Evolutionary conservation across 2,888 invertebrate species (phyloP).

Genomic region (Nomada ruficornis): DNA sequence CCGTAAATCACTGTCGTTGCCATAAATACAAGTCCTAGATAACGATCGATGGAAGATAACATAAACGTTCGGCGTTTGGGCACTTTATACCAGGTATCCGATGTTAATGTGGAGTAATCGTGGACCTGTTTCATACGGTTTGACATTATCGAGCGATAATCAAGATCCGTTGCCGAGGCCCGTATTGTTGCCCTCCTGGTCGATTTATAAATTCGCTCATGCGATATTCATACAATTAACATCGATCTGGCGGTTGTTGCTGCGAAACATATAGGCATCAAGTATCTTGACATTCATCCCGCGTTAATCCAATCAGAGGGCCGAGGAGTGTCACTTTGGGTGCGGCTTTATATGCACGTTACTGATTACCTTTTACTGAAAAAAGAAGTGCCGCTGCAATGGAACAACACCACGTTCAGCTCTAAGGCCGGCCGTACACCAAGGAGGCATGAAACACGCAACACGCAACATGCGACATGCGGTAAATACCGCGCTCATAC

Average conservation of each 20-base stretch:
- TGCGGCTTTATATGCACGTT: conserved; percentile 67
- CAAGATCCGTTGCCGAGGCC: conserved; percentile 28
- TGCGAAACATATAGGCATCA: conserved; percentile 30
- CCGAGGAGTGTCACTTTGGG: conserved; percentile 74
- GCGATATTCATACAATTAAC: conserved; percentile 75
- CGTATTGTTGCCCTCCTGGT: conserved; percentile 52
- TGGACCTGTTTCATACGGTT: conserved; percentile 46
- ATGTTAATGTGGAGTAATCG: conserved; percentile 44
- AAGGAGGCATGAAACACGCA: no score
- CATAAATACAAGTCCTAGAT: conserved; percentile 50
- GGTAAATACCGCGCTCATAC: no score
- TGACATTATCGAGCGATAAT: conserved; percentile 58
- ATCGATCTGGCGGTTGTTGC: conserved; percentile 47
- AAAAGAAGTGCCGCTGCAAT: conserved; percentile 43
- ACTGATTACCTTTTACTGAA: conserved; percentile 60
- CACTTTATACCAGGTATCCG: conserved; percentile 19
- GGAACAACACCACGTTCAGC: conserved; percentile 47
- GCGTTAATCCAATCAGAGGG: conserved; percentile 73
- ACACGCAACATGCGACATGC: no score
- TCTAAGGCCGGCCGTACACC: no score
- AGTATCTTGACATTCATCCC: conserved; percentile 68
- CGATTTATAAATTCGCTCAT: conserved; percentile 70
- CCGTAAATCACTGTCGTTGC: conserved; percentile 43
- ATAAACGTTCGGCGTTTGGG: conserved; percentile 24
- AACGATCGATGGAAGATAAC: conserved; percentile 52